Conservation (phyloP, 2,888 invertebrate species). For the Synergus itoensis region DNA sequence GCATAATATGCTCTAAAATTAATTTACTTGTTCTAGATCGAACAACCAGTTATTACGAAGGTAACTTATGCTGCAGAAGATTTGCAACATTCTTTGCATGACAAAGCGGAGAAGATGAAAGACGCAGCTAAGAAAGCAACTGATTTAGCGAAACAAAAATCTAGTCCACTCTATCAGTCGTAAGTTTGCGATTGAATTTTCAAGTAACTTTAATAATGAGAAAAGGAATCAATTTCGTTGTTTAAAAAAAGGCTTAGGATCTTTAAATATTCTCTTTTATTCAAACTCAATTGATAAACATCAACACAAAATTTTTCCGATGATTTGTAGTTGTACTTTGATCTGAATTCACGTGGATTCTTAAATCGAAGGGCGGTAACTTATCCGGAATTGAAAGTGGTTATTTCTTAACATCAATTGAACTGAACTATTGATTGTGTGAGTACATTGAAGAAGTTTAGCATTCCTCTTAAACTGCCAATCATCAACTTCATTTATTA, state of each 20-base stretch:
- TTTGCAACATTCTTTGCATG: slow-evolving; percentile 72
- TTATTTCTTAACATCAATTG: background rate
- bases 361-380: background rate
- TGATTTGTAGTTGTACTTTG: slow-evolving; percentile 20
- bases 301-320: background rate
- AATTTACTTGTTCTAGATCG: slow-evolving; percentile 59
- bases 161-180: slow-evolving; percentile 78
- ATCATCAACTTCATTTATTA: background rate
- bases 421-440: background rate
- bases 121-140: slow-evolving; percentile 90
- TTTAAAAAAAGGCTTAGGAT: background rate
- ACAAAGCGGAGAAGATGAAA: slow-evolving; percentile 83
- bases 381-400: background rate
- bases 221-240: background rate
- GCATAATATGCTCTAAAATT: background rate
- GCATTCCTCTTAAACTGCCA: slow-evolving; percentile 35
- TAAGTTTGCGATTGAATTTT: slow-evolving; percentile 51
- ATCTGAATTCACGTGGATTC: background rate
- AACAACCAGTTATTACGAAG: slow-evolving; percentile 65
- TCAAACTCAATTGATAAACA: background rate
- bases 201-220: background rate
- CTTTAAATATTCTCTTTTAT: background rate
- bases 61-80: slow-evolving; percentile 72
- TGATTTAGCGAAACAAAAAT: slow-evolving; percentile 85
- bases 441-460: slow-evolving; percentile 3